Percentiles rank a stretch among this genome's conserved stretches.
Evolutionary conservation across 2,113 vertebrate genomes (phyloP).

Genomic region (Accipiter virgatus): DNA sequence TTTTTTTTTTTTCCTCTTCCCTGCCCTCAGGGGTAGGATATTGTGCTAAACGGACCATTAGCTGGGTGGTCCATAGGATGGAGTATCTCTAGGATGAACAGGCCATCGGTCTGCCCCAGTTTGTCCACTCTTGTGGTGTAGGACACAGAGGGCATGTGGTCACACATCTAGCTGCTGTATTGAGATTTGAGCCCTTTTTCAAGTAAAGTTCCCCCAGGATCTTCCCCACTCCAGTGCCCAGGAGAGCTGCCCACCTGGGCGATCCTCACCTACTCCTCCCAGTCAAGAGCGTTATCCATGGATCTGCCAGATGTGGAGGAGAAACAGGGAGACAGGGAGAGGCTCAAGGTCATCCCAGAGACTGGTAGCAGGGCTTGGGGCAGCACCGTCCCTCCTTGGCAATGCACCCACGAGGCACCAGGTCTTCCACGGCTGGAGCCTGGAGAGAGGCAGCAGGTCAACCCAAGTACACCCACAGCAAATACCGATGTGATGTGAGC

Average conservation of each 20-base stretch:
- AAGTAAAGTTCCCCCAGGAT: neutral
- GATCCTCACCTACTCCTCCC: neutral
- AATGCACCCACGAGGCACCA: fast-evolving
- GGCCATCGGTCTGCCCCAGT: neutral
- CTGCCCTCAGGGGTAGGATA: neutral
- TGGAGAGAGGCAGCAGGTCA: neutral
- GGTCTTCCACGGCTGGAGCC: neutral
- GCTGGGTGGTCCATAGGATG: neutral
- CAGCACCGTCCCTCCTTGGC: neutral
- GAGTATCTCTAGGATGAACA: neutral
- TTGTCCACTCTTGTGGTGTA: neutral
- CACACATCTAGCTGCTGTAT: neutral
- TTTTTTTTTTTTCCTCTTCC: neutral
- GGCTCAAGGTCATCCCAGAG: neutral
- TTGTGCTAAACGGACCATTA: too few relatives aligned
- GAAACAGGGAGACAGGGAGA: neutral
- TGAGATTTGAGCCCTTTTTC: neutral
- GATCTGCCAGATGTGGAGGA: neutral
- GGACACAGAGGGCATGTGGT: neutral
- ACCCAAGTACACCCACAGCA: neutral
- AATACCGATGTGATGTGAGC: neutral
- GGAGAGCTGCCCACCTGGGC: neutral
- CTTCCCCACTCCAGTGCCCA: too few relatives aligned
- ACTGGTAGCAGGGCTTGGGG: neutral
- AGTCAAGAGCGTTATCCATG: neutral